Percentiles rank a stretch among this genome's conserved stretches.
Evolutionary conservation across 1,140 invertebrate genomes (phyloP).

Genomic region (Nasonia giraulti): DNA sequence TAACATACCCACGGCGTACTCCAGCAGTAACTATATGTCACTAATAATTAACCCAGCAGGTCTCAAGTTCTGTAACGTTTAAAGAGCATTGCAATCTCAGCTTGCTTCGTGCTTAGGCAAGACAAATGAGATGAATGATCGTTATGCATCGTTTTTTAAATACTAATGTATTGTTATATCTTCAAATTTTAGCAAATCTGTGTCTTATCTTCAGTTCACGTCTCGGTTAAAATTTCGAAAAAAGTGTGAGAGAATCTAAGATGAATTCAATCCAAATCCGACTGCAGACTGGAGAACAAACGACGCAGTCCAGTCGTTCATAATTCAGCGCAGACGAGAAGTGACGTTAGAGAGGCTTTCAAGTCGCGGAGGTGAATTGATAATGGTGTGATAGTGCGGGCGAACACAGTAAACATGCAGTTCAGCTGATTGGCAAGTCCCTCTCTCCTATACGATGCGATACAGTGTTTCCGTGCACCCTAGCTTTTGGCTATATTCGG

Average conservation of each 20-base stretch:
- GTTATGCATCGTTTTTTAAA: no score
- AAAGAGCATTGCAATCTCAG: neutral
- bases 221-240: no score
- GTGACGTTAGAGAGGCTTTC: neutral
- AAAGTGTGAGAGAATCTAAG: neutral
- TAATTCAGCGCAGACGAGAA: neutral
- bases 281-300: no score
- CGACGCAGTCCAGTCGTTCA: no score
- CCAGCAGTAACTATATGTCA: neutral
- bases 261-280: no score
- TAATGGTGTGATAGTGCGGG: neutral
- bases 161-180: no score
- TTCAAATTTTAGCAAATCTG: no score
- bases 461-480: neutral
- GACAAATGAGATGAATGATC: no score
- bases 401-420: neutral
- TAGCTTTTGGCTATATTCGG: no score
- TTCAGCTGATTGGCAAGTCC: constrained; percentile 1
- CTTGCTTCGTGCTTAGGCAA: neutral
- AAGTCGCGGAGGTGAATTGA: neutral
- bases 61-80: neutral
- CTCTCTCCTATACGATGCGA: neutral
- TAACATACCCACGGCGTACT: neutral
- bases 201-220: no score
- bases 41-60: neutral